A percentile compares a stretch with the other conserved stretches of the same genome.
phyloP scores from a whole-genome alignment of 1,140 invertebrate genomes.

The Heliconius nattereri region DNA sequence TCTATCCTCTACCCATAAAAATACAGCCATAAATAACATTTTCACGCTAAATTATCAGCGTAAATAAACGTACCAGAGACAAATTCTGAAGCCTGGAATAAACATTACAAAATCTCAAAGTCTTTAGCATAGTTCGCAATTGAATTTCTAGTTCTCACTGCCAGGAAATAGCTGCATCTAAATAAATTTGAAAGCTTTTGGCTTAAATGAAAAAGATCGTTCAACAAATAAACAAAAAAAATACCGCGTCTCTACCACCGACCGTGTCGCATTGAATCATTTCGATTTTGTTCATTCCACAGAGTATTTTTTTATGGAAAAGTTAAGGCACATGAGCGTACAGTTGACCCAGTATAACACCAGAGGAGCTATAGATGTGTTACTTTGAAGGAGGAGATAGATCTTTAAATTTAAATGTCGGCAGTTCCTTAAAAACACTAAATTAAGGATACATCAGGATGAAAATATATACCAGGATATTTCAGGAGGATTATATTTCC shows the following conservation, averaged over 20 bases:
- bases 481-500: too few species aligned
- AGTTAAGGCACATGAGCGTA: too few species aligned
- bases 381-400: too few species aligned
- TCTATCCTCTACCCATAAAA: too few species aligned
- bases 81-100: neutral
- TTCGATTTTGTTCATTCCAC: neutral
- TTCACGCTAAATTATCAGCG: neutral
- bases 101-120: neutral
- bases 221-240: neutral
- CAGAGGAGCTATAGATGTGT: too few species aligned
- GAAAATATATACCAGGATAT: too few species aligned
- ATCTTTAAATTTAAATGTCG: too few species aligned
- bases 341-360: too few species aligned
- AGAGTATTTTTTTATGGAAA: neutral
- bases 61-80: neutral
- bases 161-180: neutral
- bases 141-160: neutral
- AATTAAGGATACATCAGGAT: too few species aligned
- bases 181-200: constrained; percentile 8
- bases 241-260: neutral
- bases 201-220: neutral
- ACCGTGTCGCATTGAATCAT: neutral
- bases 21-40: neutral
- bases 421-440: too few species aligned
- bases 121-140: neutral